Base-by-base conservation (phyloP, 2,797 vertebrate species). In the Mycteria americana region DNA sequence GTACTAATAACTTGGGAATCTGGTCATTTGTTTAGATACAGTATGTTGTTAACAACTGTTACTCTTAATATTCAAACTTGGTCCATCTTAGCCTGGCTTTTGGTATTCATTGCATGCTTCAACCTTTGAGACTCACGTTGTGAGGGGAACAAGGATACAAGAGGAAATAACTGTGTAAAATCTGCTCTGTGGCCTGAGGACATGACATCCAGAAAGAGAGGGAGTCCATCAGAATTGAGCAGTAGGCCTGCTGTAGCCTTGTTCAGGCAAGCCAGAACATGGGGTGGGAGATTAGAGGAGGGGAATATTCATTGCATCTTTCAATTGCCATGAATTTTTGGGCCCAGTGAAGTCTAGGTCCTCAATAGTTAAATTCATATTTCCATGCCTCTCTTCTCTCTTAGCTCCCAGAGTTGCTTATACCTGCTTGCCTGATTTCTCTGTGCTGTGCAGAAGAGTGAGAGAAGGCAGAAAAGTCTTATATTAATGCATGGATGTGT, bases 21-120 rank as follows among this genome's bases (percentile, higher is more conserved):
- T 70, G 23, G 11, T 54, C 4, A n/a, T 50, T 62, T 53, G 9
- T 83, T 86, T 77, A 39, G 16, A 23, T 54, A 19, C 11, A 37
- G 2, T 0, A 2, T n/a, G 15, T 19, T 75, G 5, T 24, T 70
- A 77, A 43, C 2, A 3, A 37, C 9, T 28, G 5, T 62, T 72
- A 11, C 17, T 81, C 16, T 27, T 35, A 75, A n/a, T 43, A 5
- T 51, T 74, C 33, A 41, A 13, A n/a, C 12, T n/a, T 28, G 33
- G n/a, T 35, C 13, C 1, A 6, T 51, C 15, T 37, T 5, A 68
- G 46, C 23, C 63, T 69, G 50, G 50, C 6, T 88, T 82, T 90
- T 77, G 60, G 30, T 50, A 51, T 76, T 63, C 9, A 77, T 64
- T 2, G 7, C 37, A 30, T 17, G 28, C 18, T 13, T 65, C 35